These are phyloP conservation scores for Pseudorasbora parva DNA, from an alignment of 2,113 vertebrate genomes.

Conservation along the genomic window DNA sequence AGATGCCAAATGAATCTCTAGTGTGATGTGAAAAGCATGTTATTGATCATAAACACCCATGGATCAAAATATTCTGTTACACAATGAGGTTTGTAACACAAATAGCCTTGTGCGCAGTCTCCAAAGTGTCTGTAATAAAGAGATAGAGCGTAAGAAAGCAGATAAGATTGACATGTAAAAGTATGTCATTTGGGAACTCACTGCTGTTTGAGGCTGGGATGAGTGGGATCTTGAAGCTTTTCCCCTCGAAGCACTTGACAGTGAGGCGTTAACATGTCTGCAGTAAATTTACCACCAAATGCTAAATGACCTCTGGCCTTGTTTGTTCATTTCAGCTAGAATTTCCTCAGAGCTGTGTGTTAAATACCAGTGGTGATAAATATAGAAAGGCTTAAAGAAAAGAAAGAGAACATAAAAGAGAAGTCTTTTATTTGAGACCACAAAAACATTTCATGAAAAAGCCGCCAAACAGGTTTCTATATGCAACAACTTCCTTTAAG, in stretches of 20 bases:
- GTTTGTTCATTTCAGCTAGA: not conserved
- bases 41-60: slow-evolving; percentile 39
- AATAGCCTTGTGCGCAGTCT: not conserved
- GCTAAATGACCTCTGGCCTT: not conserved
- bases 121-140: not conserved
- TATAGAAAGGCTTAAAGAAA: not conserved
- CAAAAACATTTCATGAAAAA: not conserved
- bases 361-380: not conserved
- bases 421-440: not conserved
- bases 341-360: not conserved
- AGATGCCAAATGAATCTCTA: not conserved
- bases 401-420: not conserved
- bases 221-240: not conserved
- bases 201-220: not conserved
- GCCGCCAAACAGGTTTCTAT: not conserved
- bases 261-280: not conserved
- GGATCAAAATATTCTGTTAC: too few relatives aligned
- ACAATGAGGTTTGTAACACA: slow-evolving; percentile 31
- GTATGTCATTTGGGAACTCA: not conserved
- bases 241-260: slow-evolving; percentile 23
- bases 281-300: slow-evolving; percentile 19
- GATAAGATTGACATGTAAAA: slow-evolving; percentile 15
- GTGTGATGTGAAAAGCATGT: not conserved
- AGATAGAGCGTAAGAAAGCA: not conserved
- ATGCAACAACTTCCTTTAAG: not conserved